Percentiles rank a stretch among this genome's conserved stretches.
phyloP scores from a whole-genome alignment of 2,113 vertebrate species.

The Recurvirostra avosetta region DNA sequence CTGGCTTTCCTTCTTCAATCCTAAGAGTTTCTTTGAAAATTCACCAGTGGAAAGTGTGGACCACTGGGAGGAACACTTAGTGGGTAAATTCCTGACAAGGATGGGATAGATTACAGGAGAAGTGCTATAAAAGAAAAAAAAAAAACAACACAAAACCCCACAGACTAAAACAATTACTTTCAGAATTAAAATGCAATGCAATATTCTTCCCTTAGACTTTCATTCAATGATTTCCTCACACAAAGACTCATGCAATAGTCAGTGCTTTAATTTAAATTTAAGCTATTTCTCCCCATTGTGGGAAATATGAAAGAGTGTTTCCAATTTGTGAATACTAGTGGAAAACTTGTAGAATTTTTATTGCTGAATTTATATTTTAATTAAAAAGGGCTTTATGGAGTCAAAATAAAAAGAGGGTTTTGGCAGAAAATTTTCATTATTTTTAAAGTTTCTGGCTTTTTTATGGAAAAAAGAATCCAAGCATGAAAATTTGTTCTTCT shows the following conservation, averaged over 20 bases:
- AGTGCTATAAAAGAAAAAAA: neutral
- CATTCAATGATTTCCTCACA: neutral
- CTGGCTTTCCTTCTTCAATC: neutral
- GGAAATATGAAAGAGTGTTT: neutral
- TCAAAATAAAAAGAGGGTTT: neutral
- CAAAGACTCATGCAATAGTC: neutral
- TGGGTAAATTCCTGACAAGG: neutral
- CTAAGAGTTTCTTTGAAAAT: neutral
- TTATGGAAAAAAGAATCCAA: neutral
- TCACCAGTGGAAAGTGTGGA: neutral
- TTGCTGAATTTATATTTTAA: slow-evolving; percentile 12
- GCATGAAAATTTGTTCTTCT: neutral
- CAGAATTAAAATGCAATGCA: neutral
- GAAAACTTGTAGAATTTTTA: slow-evolving; percentile 6
- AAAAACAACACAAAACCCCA: neutral
- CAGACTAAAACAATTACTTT: neutral
- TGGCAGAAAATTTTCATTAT: neutral
- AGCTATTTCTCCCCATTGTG: neutral
- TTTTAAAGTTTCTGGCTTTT: neutral
- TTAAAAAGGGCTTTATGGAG: neutral
- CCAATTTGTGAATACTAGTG: neutral
- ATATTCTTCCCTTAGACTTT: neutral
- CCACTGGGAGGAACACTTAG: neutral
- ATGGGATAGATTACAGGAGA: neutral
- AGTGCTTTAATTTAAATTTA: neutral